Evolutionary conservation across 1,140 invertebrate genomes (phyloP).

Genomic region (Eurytemora carolleeae): DNA sequence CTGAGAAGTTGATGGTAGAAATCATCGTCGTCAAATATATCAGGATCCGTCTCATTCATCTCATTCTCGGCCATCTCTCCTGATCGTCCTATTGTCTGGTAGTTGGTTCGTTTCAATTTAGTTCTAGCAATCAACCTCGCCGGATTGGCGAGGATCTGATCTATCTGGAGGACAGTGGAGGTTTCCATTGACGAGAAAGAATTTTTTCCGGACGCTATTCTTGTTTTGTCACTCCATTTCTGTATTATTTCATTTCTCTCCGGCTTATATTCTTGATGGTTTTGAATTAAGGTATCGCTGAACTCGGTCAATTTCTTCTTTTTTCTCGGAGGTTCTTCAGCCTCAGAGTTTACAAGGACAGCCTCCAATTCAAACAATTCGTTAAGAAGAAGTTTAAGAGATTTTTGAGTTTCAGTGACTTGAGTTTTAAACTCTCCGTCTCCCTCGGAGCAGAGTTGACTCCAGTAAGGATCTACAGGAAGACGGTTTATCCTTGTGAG

Average conservation of each 20-base stretch:
- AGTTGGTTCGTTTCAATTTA: slow-evolving; percentile 25
- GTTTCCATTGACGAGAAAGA: slow-evolving; percentile 43
- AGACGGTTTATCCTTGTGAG: slow-evolving; percentile 24
- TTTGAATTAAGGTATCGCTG: background rate
- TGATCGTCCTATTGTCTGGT: slow-evolving; percentile 43
- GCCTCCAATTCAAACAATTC: slow-evolving; percentile 7
- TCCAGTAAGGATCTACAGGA: slow-evolving; percentile 23
- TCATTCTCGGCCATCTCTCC: slow-evolving; percentile 12
- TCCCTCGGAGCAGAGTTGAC: slow-evolving; percentile 18
- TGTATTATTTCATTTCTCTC: slow-evolving; percentile 48
- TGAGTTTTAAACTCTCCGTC: slow-evolving; percentile 14
- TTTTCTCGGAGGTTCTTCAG: slow-evolving; percentile 23
- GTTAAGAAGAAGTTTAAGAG: slow-evolving; percentile 3
- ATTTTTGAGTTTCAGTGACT: background rate
- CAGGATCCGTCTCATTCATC: slow-evolving; percentile 42
- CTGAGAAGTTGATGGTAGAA: slow-evolving; percentile 83
- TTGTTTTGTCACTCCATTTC: slow-evolving; percentile 82
- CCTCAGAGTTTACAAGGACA: background rate
- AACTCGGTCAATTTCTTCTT: slow-evolving; percentile 18
- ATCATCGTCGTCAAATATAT: slow-evolving; percentile 91
- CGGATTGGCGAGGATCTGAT: slow-evolving; percentile 57
- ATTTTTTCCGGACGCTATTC: slow-evolving; percentile 32
- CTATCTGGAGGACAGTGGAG: slow-evolving; percentile 59
- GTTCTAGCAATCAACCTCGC: slow-evolving; percentile 52
- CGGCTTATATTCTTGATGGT: background rate